Conservation (phyloP, 2,113 vertebrate genomes). For the Setophaga kirtlandii region DNA sequence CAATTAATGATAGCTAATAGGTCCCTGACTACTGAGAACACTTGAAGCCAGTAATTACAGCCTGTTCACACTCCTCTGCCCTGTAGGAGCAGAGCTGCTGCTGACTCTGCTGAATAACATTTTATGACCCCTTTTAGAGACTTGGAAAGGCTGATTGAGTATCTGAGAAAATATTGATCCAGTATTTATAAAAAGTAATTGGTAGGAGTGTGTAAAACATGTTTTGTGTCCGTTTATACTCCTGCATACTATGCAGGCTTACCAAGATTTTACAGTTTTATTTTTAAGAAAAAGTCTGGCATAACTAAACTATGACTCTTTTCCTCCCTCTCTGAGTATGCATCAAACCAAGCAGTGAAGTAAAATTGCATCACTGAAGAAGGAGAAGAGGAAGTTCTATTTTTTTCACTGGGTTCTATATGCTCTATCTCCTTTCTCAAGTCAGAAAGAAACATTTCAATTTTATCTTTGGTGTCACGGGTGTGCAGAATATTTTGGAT, state of each 20-base stretch:
- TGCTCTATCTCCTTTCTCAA: not conserved
- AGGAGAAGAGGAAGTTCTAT: not conserved
- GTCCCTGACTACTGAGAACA: slow-evolving; percentile 9
- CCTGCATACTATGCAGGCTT: not conserved
- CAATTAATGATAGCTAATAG: slow-evolving; percentile 37
- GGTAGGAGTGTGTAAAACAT: not conserved
- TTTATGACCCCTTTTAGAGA: slow-evolving; percentile 23
- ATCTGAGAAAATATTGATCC: not conserved
- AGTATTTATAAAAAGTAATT: not conserved
- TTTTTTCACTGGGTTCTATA: not conserved
- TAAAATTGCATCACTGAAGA: not conserved
- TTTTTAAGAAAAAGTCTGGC: not conserved
- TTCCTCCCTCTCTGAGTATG: not conserved
- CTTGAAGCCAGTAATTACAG: slow-evolving; percentile 33
- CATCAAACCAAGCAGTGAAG: not conserved
- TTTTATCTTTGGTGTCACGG: not conserved
- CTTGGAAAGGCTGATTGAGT: not conserved
- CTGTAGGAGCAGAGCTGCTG: slow-evolving; percentile 12
- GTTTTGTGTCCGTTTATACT: not conserved
- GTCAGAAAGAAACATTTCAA: not conserved
- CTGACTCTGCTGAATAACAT: slow-evolving; percentile 2
- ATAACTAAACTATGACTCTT: not conserved
- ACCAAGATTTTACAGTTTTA: not conserved
- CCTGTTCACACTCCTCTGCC: slow-evolving; percentile 5
- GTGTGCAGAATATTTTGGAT: not conserved